phyloP scores from a whole-genome alignment of 2,888 invertebrate species.

The Tenodera sinensis region DNA sequence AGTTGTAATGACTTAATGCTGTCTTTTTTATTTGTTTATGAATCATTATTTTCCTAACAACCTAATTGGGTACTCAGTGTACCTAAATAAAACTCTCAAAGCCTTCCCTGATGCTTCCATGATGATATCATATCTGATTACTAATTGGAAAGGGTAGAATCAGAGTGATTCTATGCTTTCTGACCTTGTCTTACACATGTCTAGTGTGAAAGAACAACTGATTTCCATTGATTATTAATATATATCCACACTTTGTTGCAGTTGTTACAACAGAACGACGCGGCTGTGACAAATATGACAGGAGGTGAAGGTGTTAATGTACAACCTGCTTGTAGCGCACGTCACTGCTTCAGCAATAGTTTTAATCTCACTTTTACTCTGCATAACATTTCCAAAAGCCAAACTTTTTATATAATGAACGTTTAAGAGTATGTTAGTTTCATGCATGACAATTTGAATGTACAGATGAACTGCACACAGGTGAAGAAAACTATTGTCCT shows the following conservation, averaged over 20 bases:
- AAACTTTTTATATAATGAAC: slow-evolving; percentile 5
- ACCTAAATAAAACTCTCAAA: no score
- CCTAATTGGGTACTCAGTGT: not conserved
- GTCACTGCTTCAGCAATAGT: slow-evolving; percentile 9
- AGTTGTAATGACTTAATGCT: no score
- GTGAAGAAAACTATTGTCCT: slow-evolving; percentile 33
- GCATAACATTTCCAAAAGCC: not conserved
- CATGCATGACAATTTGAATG: slow-evolving; percentile 36
- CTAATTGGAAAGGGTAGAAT: no score
- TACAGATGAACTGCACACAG: slow-evolving; percentile 51
- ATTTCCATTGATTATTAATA: slow-evolving; percentile 14
- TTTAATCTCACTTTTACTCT: slow-evolving; percentile 5
- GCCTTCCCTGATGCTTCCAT: no score
- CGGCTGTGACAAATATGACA: slow-evolving; percentile 55
- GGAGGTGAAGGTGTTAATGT: slow-evolving; percentile 18
- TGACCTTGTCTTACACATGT: no score
- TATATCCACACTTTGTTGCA: slow-evolving; percentile 44
- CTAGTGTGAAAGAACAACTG: no score
- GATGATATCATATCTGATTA: not conserved
- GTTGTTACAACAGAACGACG: slow-evolving; percentile 81
- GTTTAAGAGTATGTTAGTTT: not conserved
- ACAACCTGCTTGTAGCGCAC: slow-evolving; percentile 7
- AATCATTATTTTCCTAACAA: no score
- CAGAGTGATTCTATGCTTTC: no score
- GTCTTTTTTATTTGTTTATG: no score